These are phyloP conservation scores for Colistium nudipinnis DNA, from an alignment of 2,113 vertebrate genomes.

Conservation along the genomic window DNA sequence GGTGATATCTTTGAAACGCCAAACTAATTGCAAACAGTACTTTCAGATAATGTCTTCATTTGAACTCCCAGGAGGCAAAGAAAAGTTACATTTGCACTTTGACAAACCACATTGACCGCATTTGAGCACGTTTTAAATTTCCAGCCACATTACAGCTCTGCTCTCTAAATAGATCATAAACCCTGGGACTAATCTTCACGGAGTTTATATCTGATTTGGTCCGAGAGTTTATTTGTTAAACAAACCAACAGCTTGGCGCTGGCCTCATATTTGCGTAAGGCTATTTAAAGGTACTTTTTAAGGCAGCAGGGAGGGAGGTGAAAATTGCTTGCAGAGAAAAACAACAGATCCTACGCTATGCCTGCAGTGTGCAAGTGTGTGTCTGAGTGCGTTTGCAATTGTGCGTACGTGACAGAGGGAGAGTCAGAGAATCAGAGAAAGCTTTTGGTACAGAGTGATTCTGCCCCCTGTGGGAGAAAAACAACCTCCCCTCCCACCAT, in stretches of 20 bases:
- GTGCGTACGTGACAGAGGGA: neutral
- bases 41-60: neutral
- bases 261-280: neutral
- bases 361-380: neutral
- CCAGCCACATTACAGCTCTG: neutral
- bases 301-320: conserved; percentile 35
- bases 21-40: conserved; percentile 21
- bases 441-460: conserved; percentile 54
- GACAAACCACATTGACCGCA: conserved; percentile 8
- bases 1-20: conserved; percentile 6
- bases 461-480: conserved; percentile 73
- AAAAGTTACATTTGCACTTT: conserved; percentile 3
- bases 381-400: neutral
- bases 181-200: neutral
- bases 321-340: conserved; percentile 43
- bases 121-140: neutral
- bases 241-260: conserved; percentile 9
- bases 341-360: conserved; percentile 9
- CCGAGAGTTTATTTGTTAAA: conserved; percentile 21
- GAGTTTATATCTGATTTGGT: neutral
- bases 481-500: neutral
- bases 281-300: conserved; percentile 26
- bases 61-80: neutral
- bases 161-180: conserved; percentile 7
- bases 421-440: neutral